A percentile compares a stretch with the other conserved stretches of the same genome.
phyloP scores from a whole-genome alignment of 1,140 invertebrate genomes.

The Tyrophagus putrescentiae region DNA sequence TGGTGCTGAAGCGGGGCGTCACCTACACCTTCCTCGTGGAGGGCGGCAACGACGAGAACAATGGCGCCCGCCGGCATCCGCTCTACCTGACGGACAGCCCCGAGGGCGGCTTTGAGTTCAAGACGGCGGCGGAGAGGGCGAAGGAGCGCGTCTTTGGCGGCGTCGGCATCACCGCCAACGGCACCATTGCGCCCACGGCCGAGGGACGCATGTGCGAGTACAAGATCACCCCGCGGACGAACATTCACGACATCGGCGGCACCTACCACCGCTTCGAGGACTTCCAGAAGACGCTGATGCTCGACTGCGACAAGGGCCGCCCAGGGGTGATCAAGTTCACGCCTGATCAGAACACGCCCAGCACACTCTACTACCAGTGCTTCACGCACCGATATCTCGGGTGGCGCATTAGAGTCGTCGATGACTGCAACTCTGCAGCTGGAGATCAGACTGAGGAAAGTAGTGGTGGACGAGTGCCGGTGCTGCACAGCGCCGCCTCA shows the following conservation, averaged over 20 bases:
- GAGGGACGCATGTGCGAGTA: conserved; percentile 65
- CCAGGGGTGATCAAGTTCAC: conserved; percentile 72
- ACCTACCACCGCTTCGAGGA: conserved; percentile 49
- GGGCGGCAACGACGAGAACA: conserved; percentile 59
- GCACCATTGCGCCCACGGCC: conserved; percentile 38
- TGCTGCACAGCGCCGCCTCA: background rate
- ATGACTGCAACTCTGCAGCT: conserved; percentile 43
- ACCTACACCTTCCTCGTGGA: conserved; percentile 62
- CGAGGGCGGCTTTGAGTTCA: conserved; percentile 71
- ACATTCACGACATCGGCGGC: conserved; percentile 41
- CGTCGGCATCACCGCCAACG: conserved; percentile 48
- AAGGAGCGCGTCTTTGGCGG: conserved; percentile 64
- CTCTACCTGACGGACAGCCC: conserved; percentile 89
- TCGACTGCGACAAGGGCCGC: conserved; percentile 50
- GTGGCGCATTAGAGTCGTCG: conserved; percentile 82
- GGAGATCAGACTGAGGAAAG: background rate
- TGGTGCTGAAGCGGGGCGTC: conserved; percentile 69
- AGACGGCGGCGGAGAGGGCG: conserved; percentile 65
- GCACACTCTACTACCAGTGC: conserved; percentile 73
- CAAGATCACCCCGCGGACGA: conserved; percentile 33
- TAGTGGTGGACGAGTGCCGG: background rate
- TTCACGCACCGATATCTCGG: conserved; percentile 80
- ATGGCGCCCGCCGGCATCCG: conserved; percentile 72
- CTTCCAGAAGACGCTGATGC: conserved; percentile 62
- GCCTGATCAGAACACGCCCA: conserved; percentile 66